Evolutionary conservation across 1,140 invertebrate genomes (phyloP).

Genomic region (Lordiphosa mommai): DNA sequence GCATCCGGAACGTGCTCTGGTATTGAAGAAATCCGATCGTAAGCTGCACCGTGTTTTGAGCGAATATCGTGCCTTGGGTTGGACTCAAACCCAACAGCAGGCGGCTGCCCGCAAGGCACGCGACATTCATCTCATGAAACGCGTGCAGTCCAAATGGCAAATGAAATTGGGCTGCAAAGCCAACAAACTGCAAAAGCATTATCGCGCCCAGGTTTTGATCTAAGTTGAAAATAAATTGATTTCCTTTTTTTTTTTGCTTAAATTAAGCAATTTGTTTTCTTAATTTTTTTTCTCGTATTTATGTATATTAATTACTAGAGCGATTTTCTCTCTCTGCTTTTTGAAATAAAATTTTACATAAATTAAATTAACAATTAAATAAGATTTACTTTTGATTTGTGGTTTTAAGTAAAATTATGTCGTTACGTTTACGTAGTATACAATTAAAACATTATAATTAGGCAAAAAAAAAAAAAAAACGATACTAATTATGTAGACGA

Average conservation of each 20-base stretch:
- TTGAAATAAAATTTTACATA: slow-evolving; percentile 63
- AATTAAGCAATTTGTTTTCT: slow-evolving; percentile 54
- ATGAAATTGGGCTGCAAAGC: slow-evolving; percentile 89
- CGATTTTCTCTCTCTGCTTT: slow-evolving; percentile 22
- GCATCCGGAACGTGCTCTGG: slow-evolving; percentile 82
- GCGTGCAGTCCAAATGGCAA: slow-evolving; percentile 87
- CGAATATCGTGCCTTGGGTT: slow-evolving; percentile 92
- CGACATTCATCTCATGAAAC: slow-evolving; percentile 92
- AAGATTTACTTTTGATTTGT: slow-evolving; percentile 68
- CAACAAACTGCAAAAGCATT: slow-evolving; percentile 93
- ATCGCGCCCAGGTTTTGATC: slow-evolving; percentile 88
- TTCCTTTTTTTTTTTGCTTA: slow-evolving; percentile 44
- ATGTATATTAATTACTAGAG: slow-evolving; percentile 27
- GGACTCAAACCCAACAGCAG: slow-evolving; percentile 87
- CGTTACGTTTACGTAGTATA: too few relatives aligned
- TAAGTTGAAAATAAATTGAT: slow-evolving; percentile 15
- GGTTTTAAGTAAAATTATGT: slow-evolving; percentile 62
- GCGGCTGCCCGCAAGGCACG: slow-evolving; percentile 87
- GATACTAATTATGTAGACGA: too few relatives aligned
- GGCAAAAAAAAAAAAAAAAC: slow-evolving; percentile 54
- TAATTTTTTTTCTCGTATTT: slow-evolving; percentile 19
- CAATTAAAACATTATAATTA: slow-evolving; percentile 49
- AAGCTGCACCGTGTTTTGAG: slow-evolving; percentile 87
- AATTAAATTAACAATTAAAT: slow-evolving; percentile 75
- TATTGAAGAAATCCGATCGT: slow-evolving; percentile 82